Conservation (phyloP, 2,113 vertebrate genomes). For the Actinemys pallida region DNA sequence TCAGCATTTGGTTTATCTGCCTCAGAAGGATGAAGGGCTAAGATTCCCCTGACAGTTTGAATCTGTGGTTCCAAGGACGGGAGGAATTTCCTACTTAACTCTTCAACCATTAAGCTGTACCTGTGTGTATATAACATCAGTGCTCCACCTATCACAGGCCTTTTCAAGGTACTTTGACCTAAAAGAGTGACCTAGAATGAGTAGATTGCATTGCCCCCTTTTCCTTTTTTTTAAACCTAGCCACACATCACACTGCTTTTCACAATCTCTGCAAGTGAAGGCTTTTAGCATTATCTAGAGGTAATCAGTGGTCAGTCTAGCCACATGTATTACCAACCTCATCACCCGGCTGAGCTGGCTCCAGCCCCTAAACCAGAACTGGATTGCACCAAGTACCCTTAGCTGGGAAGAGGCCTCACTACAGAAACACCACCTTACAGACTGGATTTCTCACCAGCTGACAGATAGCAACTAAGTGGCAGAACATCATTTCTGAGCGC, state of each 20-base stretch:
- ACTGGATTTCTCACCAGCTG: neutral
- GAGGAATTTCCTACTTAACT: neutral
- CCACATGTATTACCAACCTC: neutral
- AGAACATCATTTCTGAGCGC: neutral
- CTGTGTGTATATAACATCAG: rapidly evolving
- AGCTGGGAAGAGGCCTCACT: neutral
- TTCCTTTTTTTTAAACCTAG: rapidly evolving
- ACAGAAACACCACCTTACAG: rapidly evolving
- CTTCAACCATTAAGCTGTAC: neutral
- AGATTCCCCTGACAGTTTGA: neutral
- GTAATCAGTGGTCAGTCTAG: neutral
- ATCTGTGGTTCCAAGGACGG: neutral
- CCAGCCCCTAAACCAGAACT: neutral
- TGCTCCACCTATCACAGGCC: rapidly evolving
- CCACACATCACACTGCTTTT: neutral
- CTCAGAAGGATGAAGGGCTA: neutral
- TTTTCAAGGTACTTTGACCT: neutral
- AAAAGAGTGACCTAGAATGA: neutral
- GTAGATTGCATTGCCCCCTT: neutral
- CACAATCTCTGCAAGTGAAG: rapidly evolving
- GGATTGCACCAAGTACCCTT: rapidly evolving
- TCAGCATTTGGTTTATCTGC: rapidly evolving
- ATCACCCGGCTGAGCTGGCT: neutral
- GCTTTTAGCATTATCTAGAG: rapidly evolving
- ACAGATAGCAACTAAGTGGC: rapidly evolving